Evolutionary conservation across 1,140 invertebrate species (phyloP).

Genomic region (Leptinotarsa lineolata): DNA sequence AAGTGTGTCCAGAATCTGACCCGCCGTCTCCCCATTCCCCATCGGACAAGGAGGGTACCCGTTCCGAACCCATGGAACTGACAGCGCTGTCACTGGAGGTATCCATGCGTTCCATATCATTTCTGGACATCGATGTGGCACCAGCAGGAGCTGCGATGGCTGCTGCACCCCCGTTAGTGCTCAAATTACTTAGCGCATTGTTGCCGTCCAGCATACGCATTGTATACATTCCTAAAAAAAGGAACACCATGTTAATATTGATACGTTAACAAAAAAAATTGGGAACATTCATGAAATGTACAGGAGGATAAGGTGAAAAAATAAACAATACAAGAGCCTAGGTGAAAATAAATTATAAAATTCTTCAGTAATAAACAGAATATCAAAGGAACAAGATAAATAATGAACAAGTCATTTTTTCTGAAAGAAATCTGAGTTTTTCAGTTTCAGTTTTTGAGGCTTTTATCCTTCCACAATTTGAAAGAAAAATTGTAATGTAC

Average conservation of each 20-base stretch:
- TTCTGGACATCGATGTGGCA: conserved; percentile 54
- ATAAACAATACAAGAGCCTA: no score
- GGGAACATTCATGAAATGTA: no score
- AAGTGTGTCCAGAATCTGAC: conserved; percentile 77
- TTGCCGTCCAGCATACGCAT: conserved; percentile 79
- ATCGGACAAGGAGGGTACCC: conserved; percentile 84
- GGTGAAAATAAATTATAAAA: neutral
- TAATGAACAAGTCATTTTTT: no score
- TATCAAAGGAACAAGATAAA: no score
- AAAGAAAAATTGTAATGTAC: no score
- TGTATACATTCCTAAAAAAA: conserved; percentile 76
- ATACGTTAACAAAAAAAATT: no score
- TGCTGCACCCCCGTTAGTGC: conserved; percentile 52
- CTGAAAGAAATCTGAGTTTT: no score
- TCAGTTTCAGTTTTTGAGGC: no score
- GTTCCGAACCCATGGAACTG: conserved; percentile 87
- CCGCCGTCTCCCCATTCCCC: conserved; percentile 87
- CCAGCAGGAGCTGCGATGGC: conserved; percentile 50
- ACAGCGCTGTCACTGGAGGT: conserved; percentile 85
- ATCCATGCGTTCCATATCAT: conserved; percentile 71
- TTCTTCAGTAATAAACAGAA: neutral
- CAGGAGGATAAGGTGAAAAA: no score
- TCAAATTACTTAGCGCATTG: conserved; percentile 48
- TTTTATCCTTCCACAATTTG: no score
- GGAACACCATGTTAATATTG: no score